phyloP scores from a whole-genome alignment of 2,797 vertebrate genomes.

The Hypotaenidia philippensis region DNA sequence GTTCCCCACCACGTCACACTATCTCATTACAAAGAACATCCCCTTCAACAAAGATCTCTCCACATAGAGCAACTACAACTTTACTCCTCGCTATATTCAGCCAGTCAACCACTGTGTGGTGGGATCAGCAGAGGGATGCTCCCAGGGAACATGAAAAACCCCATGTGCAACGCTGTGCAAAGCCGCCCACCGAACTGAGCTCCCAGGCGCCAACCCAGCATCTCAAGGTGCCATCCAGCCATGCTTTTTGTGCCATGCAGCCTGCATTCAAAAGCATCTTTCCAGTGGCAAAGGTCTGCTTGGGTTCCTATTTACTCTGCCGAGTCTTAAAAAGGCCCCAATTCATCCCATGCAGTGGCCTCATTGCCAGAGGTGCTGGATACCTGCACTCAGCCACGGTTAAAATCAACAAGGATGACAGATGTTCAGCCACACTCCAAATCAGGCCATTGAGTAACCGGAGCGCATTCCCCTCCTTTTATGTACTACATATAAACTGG shows the following conservation, averaged over 20 bases:
- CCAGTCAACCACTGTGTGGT: rapidly evolving
- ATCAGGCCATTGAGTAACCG: not conserved
- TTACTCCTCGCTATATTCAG: not conserved
- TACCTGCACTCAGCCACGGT: not conserved
- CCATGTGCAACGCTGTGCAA: rapidly evolving
- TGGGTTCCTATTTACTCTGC: not conserved
- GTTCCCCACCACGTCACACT: rapidly evolving
- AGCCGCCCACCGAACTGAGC: rapidly evolving
- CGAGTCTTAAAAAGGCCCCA: not conserved
- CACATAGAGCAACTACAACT: rapidly evolving
- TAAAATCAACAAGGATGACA: not conserved
- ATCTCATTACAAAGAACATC: rapidly evolving
- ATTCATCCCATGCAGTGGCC: not conserved
- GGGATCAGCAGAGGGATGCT: not conserved
- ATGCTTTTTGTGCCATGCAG: rapidly evolving
- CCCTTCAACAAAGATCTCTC: not conserved
- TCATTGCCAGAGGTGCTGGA: not conserved
- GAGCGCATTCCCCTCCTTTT: constrained; percentile 1
- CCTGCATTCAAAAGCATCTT: not conserved
- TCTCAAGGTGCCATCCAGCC: not conserved
- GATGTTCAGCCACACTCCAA: not conserved
- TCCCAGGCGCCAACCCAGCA: not conserved
- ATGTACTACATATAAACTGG: constrained; percentile 32
- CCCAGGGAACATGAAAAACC: not conserved
- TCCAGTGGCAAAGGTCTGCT: not conserved